Conservation (phyloP, 2,888 invertebrate species). For the Drosophila suboccidentalis region DNA sequence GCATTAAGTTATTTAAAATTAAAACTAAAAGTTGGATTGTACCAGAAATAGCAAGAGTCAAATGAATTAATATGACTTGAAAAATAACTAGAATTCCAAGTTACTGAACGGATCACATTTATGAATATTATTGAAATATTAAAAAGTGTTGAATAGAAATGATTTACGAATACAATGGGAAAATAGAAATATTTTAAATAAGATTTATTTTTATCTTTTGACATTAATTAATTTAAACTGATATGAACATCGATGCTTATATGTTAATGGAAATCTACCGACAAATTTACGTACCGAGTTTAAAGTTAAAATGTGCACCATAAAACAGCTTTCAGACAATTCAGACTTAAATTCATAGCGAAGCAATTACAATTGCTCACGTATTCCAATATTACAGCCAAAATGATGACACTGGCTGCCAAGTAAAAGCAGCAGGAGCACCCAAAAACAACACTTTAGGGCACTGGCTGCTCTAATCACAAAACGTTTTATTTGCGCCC, state of each 20-base stretch:
- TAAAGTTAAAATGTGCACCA: neutral
- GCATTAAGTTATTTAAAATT: conserved; percentile 63
- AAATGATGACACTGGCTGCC: neutral
- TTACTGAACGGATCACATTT: neutral
- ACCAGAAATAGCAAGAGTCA: conserved; percentile 29
- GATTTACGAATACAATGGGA: too few species aligned
- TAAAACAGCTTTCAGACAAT: neutral
- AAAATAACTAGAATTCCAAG: neutral
- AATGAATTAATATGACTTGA: neutral
- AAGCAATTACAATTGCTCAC: neutral
- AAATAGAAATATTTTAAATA: too few species aligned
- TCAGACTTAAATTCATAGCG: neutral
- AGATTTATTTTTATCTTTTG: neutral
- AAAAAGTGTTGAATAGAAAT: too few species aligned
- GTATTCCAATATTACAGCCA: neutral
- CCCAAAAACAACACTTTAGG: neutral
- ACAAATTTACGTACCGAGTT: neutral
- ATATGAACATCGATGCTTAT: neutral
- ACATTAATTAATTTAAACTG: neutral
- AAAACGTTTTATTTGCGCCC: neutral
- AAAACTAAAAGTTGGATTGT: conserved; percentile 16
- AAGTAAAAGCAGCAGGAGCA: neutral
- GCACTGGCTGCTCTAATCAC: neutral
- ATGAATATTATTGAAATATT: too few species aligned
- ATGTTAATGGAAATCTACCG: neutral